phyloP scores from a whole-genome alignment of 2,888 invertebrate species.

The Noctua comes region DNA sequence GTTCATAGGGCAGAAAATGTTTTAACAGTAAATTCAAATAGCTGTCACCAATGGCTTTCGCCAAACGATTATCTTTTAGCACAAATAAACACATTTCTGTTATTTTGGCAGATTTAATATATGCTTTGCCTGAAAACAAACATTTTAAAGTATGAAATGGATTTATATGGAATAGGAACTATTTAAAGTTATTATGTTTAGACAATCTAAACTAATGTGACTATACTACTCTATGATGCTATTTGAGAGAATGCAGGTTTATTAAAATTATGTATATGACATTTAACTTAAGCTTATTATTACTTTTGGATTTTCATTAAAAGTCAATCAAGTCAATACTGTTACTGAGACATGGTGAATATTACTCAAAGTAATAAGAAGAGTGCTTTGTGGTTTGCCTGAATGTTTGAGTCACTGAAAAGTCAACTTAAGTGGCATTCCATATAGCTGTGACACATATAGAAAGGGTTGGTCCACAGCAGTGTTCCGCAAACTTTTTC shows the following conservation, averaged over 20 bases:
- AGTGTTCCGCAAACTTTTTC: too few relatives aligned
- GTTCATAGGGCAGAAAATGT: slow-evolving; percentile 87
- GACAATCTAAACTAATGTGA: background rate
- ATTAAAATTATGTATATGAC: background rate
- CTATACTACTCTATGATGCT: background rate
- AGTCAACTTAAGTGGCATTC: background rate
- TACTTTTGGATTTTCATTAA: background rate
- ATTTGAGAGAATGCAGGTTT: background rate
- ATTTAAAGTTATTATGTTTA: background rate
- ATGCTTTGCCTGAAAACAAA: slow-evolving; percentile 77
- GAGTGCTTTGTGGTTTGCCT: background rate
- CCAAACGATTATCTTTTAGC: slow-evolving; percentile 79
- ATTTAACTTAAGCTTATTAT: background rate
- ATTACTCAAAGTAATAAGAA: background rate
- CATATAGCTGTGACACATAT: background rate
- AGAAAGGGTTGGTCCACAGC: background rate
- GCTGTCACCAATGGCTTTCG: slow-evolving; percentile 84
- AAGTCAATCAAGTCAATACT: background rate
- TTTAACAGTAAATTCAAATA: slow-evolving; percentile 90
- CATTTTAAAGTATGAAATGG: background rate
- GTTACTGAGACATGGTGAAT: background rate
- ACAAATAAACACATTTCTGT: slow-evolving; percentile 81
- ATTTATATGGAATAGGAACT: background rate
- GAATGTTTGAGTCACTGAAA: background rate
- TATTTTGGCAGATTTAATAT: slow-evolving; percentile 82